These are phyloP conservation scores for Steatocranus sp. DNA, from an alignment of 2,797 vertebrate species.

Conservation along the genomic window DNA sequence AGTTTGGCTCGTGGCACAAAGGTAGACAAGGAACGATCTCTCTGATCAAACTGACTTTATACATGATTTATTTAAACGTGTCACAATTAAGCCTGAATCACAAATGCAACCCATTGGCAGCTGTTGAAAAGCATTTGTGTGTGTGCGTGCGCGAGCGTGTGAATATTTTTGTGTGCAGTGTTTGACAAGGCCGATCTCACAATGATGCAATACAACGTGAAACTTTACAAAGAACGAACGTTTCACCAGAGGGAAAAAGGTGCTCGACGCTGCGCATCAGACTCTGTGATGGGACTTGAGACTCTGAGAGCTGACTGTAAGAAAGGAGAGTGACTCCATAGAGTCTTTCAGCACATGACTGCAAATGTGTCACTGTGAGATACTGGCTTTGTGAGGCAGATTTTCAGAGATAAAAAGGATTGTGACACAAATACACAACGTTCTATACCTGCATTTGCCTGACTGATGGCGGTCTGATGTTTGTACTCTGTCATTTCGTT, in stretches of 20 bases:
- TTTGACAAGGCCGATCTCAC: neutral
- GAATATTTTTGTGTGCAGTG: neutral
- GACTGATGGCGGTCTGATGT: slow-evolving; percentile 25
- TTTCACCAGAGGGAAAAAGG: neutral
- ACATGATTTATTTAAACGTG: neutral
- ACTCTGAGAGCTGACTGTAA: slow-evolving; percentile 1
- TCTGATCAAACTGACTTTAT: neutral
- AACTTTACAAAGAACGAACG: neutral
- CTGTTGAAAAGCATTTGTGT: neutral
- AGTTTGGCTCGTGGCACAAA: neutral
- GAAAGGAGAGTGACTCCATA: neutral
- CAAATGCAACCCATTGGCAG: slow-evolving; percentile 30
- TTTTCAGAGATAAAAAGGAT: neutral
- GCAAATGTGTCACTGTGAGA: neutral
- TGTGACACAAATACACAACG: neutral
- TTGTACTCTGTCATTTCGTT: slow-evolving; percentile 31
- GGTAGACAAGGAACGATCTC: neutral
- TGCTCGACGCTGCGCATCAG: slow-evolving; percentile 11
- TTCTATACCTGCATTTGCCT: slow-evolving; percentile 12
- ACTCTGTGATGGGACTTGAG: slow-evolving; percentile 28
- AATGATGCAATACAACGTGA: slow-evolving; percentile 36
- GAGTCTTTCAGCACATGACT: neutral
- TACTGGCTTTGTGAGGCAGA: neutral
- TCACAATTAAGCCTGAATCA: slow-evolving; percentile 1
- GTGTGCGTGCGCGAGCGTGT: neutral